These are phyloP conservation scores for Eilema caniola DNA, from an alignment of 2,888 invertebrate genomes.

Conservation along the genomic window DNA sequence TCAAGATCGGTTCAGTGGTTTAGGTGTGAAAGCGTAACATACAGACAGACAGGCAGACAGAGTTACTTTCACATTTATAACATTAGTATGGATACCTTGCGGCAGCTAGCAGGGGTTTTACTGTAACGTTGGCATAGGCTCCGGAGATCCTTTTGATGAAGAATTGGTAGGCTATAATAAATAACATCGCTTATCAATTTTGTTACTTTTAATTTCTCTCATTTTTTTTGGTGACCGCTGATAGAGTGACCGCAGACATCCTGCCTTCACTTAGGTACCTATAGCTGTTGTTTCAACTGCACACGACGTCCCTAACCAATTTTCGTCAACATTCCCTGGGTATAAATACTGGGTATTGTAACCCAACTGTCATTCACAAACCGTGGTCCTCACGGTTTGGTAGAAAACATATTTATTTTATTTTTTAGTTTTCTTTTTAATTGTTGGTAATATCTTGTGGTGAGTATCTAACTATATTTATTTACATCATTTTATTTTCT, in stretches of 20 bases:
- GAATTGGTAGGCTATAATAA: too few relatives aligned
- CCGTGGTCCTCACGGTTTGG: conserved; percentile 16
- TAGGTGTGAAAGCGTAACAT: too few relatives aligned
- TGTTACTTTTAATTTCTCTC: neutral
- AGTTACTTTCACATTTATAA: too few relatives aligned
- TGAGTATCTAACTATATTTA: conserved; percentile 3
- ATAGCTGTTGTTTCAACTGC: neutral
- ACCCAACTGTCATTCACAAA: neutral
- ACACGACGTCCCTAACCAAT: conserved; percentile 2
- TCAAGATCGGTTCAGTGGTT: too few relatives aligned
- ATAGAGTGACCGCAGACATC: conserved; percentile 14
- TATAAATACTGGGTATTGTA: conserved; percentile 5
- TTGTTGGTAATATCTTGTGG: conserved; percentile 17
- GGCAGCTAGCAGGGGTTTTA: too few relatives aligned
- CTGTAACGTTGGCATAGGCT: too few relatives aligned
- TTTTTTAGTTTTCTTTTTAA: conserved; percentile 9
- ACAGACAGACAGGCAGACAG: too few relatives aligned
- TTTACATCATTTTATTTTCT: neutral
- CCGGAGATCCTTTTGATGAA: too few relatives aligned
- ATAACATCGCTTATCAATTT: neutral
- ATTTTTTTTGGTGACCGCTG: neutral
- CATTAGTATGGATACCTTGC: too few relatives aligned
- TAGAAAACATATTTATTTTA: conserved; percentile 8
- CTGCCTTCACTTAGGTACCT: neutral
- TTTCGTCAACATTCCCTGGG: neutral